Conservation (phyloP, 2,888 invertebrate species). For the Agonum fuliginosum region DNA sequence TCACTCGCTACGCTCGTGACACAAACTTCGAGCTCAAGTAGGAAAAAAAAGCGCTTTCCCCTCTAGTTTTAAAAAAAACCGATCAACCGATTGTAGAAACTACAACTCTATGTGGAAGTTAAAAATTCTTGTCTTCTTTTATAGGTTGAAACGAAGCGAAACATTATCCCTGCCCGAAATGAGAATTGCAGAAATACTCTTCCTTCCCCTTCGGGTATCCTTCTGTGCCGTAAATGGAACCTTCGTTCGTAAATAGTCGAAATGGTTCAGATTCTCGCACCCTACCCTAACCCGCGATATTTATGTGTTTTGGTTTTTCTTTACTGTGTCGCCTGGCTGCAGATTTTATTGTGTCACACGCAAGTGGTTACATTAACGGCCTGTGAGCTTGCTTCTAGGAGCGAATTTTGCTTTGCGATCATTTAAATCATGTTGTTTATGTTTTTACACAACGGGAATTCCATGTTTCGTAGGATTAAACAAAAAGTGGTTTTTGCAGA, state of each 20-base stretch:
- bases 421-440: slow-evolving; percentile 30
- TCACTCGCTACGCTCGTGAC: no score
- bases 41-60: no score
- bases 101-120: no score
- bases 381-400: not conserved
- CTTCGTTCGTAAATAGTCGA: slow-evolving; percentile 27
- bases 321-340: slow-evolving; percentile 1
- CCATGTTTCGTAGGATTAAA: no score
- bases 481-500: no score
- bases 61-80: no score
- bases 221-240: slow-evolving; percentile 7
- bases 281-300: slow-evolving; percentile 24
- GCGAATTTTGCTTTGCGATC: not conserved
- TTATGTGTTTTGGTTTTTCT: slow-evolving; percentile 39
- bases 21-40: no score
- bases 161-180: not conserved
- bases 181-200: not conserved
- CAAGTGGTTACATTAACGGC: slow-evolving; percentile 33
- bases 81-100: no score
- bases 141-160: no score
- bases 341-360: slow-evolving; percentile 36
- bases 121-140: no score
- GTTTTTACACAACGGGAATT: no score
- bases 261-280: slow-evolving; percentile 32
- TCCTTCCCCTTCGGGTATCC: not conserved